phyloP scores from a whole-genome alignment of 2,888 invertebrate genomes.

The Orchesella flavescens region DNA sequence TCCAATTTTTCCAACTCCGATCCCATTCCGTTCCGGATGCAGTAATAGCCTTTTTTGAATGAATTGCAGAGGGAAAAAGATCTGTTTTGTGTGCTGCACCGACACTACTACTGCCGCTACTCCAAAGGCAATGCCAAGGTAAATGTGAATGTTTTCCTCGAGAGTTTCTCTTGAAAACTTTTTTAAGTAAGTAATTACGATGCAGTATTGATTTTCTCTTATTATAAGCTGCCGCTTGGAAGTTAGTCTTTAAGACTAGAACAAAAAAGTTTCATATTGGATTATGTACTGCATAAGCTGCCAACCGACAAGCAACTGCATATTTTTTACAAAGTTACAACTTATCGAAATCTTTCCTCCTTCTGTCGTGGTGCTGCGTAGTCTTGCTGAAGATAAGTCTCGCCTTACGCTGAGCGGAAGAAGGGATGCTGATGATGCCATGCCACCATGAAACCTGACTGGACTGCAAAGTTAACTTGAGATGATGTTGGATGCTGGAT shows the following conservation, averaged over 20 bases:
- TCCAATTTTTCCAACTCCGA: conserved; percentile 36
- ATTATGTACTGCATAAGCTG: too few relatives aligned
- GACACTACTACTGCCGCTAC: not conserved
- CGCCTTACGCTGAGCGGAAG: not conserved
- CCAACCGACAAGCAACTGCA: too few relatives aligned
- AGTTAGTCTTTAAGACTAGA: not conserved
- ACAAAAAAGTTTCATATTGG: too few relatives aligned
- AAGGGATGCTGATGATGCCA: not conserved
- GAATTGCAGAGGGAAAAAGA: conserved; percentile 14
- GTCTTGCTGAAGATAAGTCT: not conserved
- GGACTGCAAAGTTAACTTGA: conserved; percentile 33
- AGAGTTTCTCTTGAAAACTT: conserved; percentile 6
- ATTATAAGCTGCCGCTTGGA: not conserved
- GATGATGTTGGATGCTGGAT: too few relatives aligned
- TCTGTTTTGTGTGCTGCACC: not conserved
- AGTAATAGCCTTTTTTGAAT: conserved; percentile 30
- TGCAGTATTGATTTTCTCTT: conserved; percentile 51
- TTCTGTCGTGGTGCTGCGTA: not conserved
- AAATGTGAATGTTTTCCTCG: not conserved
- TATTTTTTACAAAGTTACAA: too few relatives aligned
- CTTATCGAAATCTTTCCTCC: not conserved
- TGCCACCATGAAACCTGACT: conserved; percentile 39
- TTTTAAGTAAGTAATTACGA: conserved; percentile 58
- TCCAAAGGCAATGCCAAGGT: conserved; percentile 18
- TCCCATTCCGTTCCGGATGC: conserved; percentile 54